Evolutionary conservation across 2,113 vertebrate species (phyloP).

Genomic region (Panurus biarmicus): DNA sequence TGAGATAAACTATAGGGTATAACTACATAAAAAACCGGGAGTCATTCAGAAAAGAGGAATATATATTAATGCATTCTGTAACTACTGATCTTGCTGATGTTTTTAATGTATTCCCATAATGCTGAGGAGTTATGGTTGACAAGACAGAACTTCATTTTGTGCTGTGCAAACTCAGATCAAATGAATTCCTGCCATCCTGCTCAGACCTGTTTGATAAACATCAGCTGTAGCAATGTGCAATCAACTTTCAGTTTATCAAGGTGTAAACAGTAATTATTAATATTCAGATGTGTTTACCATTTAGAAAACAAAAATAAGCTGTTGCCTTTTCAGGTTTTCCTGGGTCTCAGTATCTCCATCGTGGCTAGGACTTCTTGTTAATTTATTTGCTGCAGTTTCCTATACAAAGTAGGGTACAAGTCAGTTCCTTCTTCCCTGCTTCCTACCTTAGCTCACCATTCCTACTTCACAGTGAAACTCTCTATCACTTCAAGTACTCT

Average conservation of each 20-base stretch:
- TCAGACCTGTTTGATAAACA: constrained; percentile 28
- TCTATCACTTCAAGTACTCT: neutral
- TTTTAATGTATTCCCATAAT: neutral
- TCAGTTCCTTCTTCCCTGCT: neutral
- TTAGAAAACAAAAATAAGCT: neutral
- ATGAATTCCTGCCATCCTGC: constrained; percentile 36
- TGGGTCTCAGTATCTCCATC: neutral
- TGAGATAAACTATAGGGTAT: neutral
- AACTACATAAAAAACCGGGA: neutral
- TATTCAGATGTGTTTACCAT: neutral
- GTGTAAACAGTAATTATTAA: constrained; percentile 11
- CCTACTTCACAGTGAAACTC: neutral
- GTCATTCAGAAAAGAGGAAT: neutral
- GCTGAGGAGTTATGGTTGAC: neutral
- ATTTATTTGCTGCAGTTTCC: neutral
- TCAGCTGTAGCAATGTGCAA: neutral
- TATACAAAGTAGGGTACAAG: neutral
- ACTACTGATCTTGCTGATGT: neutral
- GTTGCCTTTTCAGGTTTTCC: constrained; percentile 18
- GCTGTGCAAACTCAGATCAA: constrained; percentile 39
- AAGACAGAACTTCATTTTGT: constrained; percentile 2
- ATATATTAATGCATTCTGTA: neutral
- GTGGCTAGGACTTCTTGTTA: neutral
- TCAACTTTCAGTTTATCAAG: neutral
- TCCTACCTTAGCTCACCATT: neutral